Percentiles rank a stretch among this genome's conserved stretches.
Conservation (phyloP, 2,888 invertebrate genomes). For the Phalangium opilio region DNA sequence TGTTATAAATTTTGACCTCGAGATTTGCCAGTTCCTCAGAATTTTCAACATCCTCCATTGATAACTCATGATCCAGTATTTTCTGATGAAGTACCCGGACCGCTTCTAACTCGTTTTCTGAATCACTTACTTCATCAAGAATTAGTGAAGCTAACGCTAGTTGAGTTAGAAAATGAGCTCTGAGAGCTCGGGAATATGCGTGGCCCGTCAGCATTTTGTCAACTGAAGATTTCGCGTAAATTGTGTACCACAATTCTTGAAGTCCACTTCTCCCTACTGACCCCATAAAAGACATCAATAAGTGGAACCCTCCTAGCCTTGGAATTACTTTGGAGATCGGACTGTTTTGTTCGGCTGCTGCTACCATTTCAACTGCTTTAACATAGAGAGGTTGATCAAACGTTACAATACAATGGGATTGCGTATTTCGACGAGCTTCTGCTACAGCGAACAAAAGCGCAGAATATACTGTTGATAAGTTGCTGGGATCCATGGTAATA, state of each 20-base stretch:
- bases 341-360: constrained; percentile 6
- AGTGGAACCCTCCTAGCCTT: constrained; percentile 17
- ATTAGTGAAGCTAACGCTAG: neutral
- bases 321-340: constrained; percentile 4
- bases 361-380: constrained; percentile 15
- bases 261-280: constrained; percentile 15
- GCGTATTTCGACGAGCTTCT: constrained; percentile 1
- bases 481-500: constrained; percentile 11
- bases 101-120: neutral
- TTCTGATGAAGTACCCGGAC: no score
- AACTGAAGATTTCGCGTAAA: constrained; percentile 12
- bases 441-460: constrained; percentile 10
- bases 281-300: constrained; percentile 16
- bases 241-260: constrained; percentile 14
- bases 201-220: constrained; percentile 16
- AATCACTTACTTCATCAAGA: neutral
- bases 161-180: constrained; percentile 16
- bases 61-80: no score
- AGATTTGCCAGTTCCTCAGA: no score
- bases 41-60: no score
- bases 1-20: no score
- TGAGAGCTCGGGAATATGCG: constrained; percentile 14
- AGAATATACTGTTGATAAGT: constrained; percentile 12
- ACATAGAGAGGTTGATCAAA: constrained; percentile 17
- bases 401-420: constrained; percentile 9